Evolutionary conservation across 2,797 vertebrate species (phyloP).

Genomic region (Enteromius anoplus): DNA sequence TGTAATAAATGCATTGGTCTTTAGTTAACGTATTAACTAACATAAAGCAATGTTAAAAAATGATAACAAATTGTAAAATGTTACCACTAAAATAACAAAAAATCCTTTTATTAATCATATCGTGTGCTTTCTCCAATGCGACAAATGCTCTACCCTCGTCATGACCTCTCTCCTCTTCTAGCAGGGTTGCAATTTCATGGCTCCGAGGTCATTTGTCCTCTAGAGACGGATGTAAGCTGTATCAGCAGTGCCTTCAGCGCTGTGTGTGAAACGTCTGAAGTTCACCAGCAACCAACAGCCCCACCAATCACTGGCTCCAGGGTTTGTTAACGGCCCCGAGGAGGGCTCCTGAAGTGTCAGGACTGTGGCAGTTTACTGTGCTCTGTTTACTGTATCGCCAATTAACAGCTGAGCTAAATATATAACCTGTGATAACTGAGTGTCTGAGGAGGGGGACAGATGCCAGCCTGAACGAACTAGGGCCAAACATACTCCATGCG

Average conservation of each 20-base stretch:
- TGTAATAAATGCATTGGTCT: too few relatives aligned
- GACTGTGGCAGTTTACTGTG: conserved; percentile 7
- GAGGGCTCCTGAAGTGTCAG: not conserved
- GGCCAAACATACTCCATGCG: not conserved
- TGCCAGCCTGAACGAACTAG: not conserved
- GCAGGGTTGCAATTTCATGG: conserved; percentile 7
- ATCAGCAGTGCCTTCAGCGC: not conserved
- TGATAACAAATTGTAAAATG: too few relatives aligned
- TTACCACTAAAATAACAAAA: not conserved
- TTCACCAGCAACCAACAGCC: not conserved
- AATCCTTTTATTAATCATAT: not conserved
- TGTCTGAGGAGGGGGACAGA: not conserved
- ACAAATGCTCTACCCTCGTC: not conserved
- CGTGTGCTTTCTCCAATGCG: not conserved
- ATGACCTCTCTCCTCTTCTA: not conserved
- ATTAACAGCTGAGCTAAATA: not conserved
- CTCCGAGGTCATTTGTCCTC: conserved; percentile 13
- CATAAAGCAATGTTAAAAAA: too few relatives aligned
- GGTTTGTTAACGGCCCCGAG: not conserved
- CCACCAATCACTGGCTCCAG: conserved; percentile 3
- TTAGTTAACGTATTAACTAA: too few relatives aligned
- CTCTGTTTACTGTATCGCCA: not conserved
- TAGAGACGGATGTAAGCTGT: not conserved
- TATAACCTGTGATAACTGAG: not conserved
- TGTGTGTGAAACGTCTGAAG: conserved; percentile 15